A percentile compares a stretch with the other conserved stretches of the same genome.
Evolutionary conservation across 2,888 invertebrate genomes (phyloP).

Genomic region (Sinodicranocentrus sp.): DNA sequence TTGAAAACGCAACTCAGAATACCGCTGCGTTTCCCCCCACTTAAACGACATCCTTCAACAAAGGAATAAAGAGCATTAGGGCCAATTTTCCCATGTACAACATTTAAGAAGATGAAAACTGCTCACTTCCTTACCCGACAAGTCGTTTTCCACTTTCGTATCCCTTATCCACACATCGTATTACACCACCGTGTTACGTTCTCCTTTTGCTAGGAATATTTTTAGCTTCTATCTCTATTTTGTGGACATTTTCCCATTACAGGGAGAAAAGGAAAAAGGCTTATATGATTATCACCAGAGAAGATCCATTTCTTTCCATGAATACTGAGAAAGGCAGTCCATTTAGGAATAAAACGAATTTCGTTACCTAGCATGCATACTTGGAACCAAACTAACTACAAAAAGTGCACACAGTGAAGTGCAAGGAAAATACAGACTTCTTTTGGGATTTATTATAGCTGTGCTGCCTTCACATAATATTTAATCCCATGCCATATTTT

Average conservation of each 20-base stretch:
- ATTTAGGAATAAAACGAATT: not conserved
- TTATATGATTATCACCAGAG: constrained; percentile 11
- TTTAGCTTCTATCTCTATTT: not conserved
- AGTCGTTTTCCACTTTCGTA: no score
- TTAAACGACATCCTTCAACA: no score
- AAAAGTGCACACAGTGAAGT: constrained; percentile 12
- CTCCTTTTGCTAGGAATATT: no score
- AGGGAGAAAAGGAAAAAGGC: not conserved
- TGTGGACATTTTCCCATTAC: constrained; percentile 4
- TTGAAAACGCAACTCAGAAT: no score
- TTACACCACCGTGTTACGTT: no score
- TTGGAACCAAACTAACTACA: not conserved
- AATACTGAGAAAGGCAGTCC: not conserved
- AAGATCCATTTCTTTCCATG: not conserved
- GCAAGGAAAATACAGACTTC: not conserved
- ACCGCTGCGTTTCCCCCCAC: no score
- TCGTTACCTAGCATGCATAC: not conserved
- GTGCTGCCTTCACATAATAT: not conserved
- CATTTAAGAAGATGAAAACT: no score
- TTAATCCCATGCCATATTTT: constrained; percentile 37
- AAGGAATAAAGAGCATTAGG: no score
- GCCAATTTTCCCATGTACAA: no score
- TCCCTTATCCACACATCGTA: no score
- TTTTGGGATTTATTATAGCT: constrained; percentile 42
- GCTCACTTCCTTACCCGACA: not conserved